Evolutionary conservation across 92 coral and sea anemone genomes (phyloP).

Genomic region (Paramuricea clavata): DNA sequence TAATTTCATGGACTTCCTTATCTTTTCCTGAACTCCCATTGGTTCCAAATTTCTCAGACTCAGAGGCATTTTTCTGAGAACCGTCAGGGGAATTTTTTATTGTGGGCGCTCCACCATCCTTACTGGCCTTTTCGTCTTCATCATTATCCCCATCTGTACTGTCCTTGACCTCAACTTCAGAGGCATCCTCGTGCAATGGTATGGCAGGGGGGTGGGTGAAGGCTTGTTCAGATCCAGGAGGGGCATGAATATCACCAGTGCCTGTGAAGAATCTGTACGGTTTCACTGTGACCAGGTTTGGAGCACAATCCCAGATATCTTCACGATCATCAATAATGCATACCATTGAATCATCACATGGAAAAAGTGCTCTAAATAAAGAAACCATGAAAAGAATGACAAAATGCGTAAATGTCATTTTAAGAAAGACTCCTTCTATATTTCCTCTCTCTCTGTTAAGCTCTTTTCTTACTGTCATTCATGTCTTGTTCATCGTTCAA

Average conservation of each 20-base stretch:
- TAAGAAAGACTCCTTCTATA: no score
- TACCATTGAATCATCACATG: slow-evolving; percentile 97
- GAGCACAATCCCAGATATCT: slow-evolving; percentile 96
- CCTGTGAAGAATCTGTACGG: slow-evolving; percentile 96
- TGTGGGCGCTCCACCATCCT: background rate
- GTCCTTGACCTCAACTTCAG: slow-evolving; percentile 44
- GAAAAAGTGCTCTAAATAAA: slow-evolving; percentile 82
- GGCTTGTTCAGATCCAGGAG: slow-evolving; percentile 71
- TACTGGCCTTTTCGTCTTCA: background rate
- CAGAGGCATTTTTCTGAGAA: slow-evolving; percentile 1
- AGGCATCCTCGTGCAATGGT: slow-evolving; percentile 47
- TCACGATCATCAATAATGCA: slow-evolving; percentile 98
- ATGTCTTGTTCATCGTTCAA: no score
- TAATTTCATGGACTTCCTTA: background rate
- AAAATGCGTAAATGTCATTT: background rate
- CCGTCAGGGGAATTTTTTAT: background rate
- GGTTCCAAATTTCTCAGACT: background rate
- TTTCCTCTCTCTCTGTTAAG: no score
- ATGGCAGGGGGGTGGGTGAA: slow-evolving; percentile 53
- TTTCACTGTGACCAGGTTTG: slow-evolving; percentile 87
- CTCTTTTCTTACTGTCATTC: no score
- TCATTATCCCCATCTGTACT: slow-evolving; percentile 23
- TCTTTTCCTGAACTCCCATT: background rate
- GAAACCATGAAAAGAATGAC: background rate
- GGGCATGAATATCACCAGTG: slow-evolving; percentile 99